phyloP scores from a whole-genome alignment of 2,797 vertebrate genomes.

The Hozukius guyotensis region DNA sequence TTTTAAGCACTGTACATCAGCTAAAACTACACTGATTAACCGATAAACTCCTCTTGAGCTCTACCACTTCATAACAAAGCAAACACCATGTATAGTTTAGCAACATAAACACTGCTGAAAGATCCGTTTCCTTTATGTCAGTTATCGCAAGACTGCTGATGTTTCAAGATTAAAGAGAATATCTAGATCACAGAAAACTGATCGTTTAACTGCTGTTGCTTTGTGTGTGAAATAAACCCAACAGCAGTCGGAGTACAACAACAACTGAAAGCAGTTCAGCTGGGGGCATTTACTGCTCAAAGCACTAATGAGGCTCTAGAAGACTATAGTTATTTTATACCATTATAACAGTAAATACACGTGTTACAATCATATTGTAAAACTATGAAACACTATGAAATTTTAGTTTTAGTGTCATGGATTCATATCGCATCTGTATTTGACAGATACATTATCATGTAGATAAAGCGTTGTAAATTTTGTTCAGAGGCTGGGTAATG shows the following conservation, averaged over 20 bases:
- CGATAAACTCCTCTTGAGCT: not conserved
- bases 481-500: not conserved
- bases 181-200: slow-evolving; percentile 9
- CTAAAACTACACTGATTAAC: not conserved
- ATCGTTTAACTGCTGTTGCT: not conserved
- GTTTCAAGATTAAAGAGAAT: slow-evolving; percentile 14
- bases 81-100: not conserved
- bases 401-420: not conserved
- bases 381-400: not conserved
- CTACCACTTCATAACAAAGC: not conserved
- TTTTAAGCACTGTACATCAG: not conserved
- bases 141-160: not conserved
- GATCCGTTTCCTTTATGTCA: not conserved
- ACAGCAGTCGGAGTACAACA: not conserved
- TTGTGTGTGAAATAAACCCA: not conserved
- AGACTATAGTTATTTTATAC: not conserved
- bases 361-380: not conserved
- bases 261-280: not conserved
- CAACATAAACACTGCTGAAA: not conserved
- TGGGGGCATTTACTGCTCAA: not conserved
- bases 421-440: not conserved
- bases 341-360: not conserved
- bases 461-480: not conserved
- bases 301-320: not conserved
- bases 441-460: not conserved